Evolutionary conservation across 2,113 vertebrate species (phyloP), one percentile per base, ranked within the genome.

Genomic region (Mus pahari): DNA sequence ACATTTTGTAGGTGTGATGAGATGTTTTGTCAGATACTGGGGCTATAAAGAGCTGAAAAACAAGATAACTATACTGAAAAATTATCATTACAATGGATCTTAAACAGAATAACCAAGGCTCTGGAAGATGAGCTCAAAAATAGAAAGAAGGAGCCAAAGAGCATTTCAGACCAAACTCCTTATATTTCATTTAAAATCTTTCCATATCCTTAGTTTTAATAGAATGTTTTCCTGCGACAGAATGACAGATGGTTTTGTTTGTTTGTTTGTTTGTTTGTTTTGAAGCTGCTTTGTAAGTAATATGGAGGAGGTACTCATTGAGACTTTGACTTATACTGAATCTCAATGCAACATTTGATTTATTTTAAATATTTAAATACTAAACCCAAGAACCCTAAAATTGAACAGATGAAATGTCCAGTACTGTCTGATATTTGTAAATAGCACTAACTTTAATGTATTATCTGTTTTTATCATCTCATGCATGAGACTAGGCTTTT

Each of bases 291-390:
- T 86, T 50, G 28, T 71, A 14, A 58, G 4, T 68, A 89, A 19
- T 86, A 60, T 93, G 31, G 42, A 74, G 20, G 6, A 60, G 8
- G 0, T 48, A 42, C 19, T 83, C 20, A 36, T 74, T 87, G 5
- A 50, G 28, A 7, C 66, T 20, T 6, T 83, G 5, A 19, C 33
- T n/a, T 26, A 1, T 36, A 39, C 28, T 71, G 0, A 87, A 84
- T 90, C 48, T 73, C 31, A 73, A 58, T 36, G 31, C 68, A 81
- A 71, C 19, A 64, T 22, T 83, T 14, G 5, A 45, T 81, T 62
- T 39, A 39, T 73, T 39, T 39, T 42, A 42, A 22, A 96, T 36
- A 92, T 82, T 83, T 88, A 79, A 87, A 66, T 71, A n/a, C 79
- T 75, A 79, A 77, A 33, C 20, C 12, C 3, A 33, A 77, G 42